Conservation (phyloP, 2,888 invertebrate species). For the Lydus trimaculatus region DNA sequence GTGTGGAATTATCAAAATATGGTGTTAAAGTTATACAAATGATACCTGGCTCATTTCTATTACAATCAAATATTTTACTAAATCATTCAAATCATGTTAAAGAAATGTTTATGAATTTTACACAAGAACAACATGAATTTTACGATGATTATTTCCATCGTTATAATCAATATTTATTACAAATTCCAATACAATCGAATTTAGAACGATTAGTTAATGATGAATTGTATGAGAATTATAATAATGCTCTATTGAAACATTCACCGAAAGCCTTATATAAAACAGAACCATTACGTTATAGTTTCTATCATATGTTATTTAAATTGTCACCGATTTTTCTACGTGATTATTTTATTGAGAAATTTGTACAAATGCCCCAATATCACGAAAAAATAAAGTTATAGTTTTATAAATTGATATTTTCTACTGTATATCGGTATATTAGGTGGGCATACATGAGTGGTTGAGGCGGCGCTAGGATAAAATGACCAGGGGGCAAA, state of each 20-base stretch:
- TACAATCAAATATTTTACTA: slow-evolving; percentile 73
- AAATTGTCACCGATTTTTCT: slow-evolving; percentile 66
- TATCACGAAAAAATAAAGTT: slow-evolving; percentile 39
- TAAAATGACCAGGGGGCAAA: no score
- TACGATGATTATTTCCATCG: slow-evolving; percentile 73
- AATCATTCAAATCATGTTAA: slow-evolving; percentile 68
- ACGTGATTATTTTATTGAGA: slow-evolving; percentile 68
- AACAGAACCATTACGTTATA: slow-evolving; percentile 74
- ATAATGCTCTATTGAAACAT: slow-evolving; percentile 68
- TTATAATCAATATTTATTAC: slow-evolving; percentile 68
- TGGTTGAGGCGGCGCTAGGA: no score
- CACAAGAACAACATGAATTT: slow-evolving; percentile 67
- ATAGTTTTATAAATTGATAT: no score
- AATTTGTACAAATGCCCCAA: slow-evolving; percentile 71
- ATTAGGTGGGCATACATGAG: no score
- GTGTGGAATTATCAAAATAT: slow-evolving; percentile 76
- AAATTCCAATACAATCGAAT: slow-evolving; percentile 57
- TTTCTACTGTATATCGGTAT: no score
- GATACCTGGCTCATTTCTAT: slow-evolving; percentile 80
- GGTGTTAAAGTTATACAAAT: slow-evolving; percentile 77
- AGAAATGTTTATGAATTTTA: slow-evolving; percentile 71
- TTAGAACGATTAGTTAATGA: slow-evolving; percentile 64
- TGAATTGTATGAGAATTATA: slow-evolving; percentile 67
- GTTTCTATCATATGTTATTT: slow-evolving; percentile 71
- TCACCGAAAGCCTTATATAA: slow-evolving; percentile 71